Evolutionary conservation across 2,888 invertebrate species (phyloP).

Genomic region (Ellobium chinense): DNA sequence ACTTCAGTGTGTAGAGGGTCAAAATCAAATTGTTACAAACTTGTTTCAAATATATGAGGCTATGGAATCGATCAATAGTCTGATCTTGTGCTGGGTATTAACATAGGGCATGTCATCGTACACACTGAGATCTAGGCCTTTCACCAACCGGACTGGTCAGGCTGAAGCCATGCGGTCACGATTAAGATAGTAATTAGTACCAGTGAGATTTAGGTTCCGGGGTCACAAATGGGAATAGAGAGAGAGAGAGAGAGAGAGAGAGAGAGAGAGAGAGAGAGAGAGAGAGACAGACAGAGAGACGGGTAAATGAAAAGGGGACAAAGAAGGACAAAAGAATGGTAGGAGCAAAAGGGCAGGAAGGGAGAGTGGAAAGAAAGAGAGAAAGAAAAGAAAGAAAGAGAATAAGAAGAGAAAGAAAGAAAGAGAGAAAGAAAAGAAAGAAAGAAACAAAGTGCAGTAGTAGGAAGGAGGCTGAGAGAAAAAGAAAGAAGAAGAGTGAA

Average conservation of each 20-base stretch:
- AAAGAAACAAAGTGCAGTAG: slow-evolving; percentile 8
- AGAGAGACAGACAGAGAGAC: neutral
- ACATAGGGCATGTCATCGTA: no score
- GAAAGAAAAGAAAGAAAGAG: neutral
- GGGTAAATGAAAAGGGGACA: neutral
- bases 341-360: neutral
- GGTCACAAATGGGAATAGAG: neutral
- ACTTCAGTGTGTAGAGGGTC: no score
- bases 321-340: neutral
- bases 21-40: no score
- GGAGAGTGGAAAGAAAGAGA: neutral
- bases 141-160: no score
- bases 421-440: slow-evolving; percentile 7
- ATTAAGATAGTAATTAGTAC: no score
- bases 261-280: neutral
- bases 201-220: no score
- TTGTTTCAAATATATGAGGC: no score
- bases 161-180: no score
- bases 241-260: neutral
- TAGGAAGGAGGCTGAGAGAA: slow-evolving; percentile 23
- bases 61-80: no score
- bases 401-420: neutral
- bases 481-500: slow-evolving; percentile 26
- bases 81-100: no score
- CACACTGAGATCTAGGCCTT: no score